phyloP scores from a whole-genome alignment of 2,797 vertebrate species.

The Sebastes kiyomatsui region DNA sequence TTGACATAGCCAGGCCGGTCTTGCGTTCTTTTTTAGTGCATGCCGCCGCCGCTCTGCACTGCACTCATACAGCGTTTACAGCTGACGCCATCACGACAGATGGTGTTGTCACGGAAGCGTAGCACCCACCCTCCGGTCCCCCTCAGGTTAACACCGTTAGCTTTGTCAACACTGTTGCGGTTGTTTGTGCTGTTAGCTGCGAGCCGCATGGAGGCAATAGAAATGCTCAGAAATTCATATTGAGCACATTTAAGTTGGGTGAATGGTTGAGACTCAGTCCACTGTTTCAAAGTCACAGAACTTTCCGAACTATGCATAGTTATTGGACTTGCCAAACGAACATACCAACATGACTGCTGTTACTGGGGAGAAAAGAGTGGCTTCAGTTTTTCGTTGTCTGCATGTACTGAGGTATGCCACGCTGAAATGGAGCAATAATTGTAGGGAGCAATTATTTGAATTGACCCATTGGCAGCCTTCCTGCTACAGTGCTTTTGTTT shows the following conservation, averaged over 20 bases:
- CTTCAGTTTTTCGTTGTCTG: slow-evolving; percentile 8
- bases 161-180: too few relatives aligned
- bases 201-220: too few relatives aligned
- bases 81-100: too few relatives aligned
- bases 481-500: slow-evolving; percentile 27
- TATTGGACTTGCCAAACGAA: not conserved
- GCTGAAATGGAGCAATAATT: slow-evolving; percentile 44
- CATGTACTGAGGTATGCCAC: slow-evolving; percentile 4
- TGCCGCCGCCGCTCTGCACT: too few relatives aligned
- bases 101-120: too few relatives aligned
- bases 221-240: too few relatives aligned
- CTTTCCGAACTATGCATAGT: not conserved
- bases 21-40: too few relatives aligned
- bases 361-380: not conserved
- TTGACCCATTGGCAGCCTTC: slow-evolving; percentile 27
- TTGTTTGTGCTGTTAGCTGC: too few relatives aligned
- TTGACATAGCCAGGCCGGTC: too few relatives aligned
- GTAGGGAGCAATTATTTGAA: slow-evolving; percentile 19
- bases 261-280: not conserved
- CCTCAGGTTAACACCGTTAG: too few relatives aligned
- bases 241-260: not conserved
- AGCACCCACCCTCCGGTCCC: too few relatives aligned
- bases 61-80: too few relatives aligned
- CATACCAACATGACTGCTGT: not conserved
- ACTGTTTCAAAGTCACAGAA: not conserved